Conservation (phyloP, 2,797 vertebrate genomes). For the Clarias fuscus region DNA sequence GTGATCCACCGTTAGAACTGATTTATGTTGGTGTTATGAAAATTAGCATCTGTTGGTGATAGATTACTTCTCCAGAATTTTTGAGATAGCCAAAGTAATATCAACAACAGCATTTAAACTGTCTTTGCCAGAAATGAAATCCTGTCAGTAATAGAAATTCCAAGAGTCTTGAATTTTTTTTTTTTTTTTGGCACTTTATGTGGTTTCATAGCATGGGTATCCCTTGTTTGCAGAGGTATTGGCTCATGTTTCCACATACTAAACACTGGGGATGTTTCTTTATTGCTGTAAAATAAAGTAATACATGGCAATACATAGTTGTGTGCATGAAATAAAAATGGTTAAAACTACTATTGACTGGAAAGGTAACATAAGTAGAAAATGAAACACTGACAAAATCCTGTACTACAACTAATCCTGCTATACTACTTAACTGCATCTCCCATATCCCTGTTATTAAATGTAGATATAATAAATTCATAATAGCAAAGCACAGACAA, state of each 20-base stretch:
- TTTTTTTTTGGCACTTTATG: not conserved
- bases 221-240: not conserved
- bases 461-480: not conserved
- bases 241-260: not conserved
- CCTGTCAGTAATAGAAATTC: not conserved
- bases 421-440: not conserved
- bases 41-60: not conserved
- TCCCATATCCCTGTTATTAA: not conserved
- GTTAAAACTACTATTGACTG: not conserved
- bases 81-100: not conserved
- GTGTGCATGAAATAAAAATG: not conserved
- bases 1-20: not conserved
- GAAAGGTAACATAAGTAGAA: too few relatives aligned
- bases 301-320: not conserved
- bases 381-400: too few relatives aligned
- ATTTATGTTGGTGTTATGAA: not conserved
- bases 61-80: constrained; percentile 3
- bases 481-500: not conserved
- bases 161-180: not conserved
- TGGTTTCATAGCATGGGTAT: not conserved
- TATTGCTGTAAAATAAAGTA: not conserved
- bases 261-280: not conserved
- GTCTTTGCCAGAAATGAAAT: not conserved
- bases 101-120: not conserved
- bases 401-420: too few relatives aligned